Base-by-base conservation (phyloP, 1,140 invertebrate species). In the fruit fly (Drosophila melanogaster) region DNA sequence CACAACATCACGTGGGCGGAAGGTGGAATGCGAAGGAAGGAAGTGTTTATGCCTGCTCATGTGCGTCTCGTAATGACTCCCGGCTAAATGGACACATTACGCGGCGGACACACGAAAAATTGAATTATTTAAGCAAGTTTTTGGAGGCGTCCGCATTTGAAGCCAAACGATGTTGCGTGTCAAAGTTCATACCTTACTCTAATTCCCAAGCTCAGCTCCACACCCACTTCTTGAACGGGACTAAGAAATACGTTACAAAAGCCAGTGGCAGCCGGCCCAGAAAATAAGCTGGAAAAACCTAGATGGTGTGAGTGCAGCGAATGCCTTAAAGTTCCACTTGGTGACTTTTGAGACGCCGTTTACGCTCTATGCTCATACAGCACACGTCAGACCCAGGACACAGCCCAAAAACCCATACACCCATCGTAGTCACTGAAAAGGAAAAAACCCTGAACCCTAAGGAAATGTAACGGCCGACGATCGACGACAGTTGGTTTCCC, bases 11-110 rank as follows among this genome's bases (percentile, higher is more conserved):
- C 43, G 40, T 46, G 43, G 35, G 64, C 44, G 60, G 47, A 46
- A 46, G 30, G 64, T 53, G 60, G 40, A 65, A 46, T 35, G 38
- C 57, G 61, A 71, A 44, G 59, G 46, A 76, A 84, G 66, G 66
- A 89, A 89, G 81, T 87, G 83, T 79, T 87, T 87, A 89, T 79
- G 80, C 47, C 30, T 44, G 76, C 26, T 67, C 83, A 79, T 87
- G 75, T 87, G 83, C 79, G 66, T 69, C 66, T 66, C 65, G 59
- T 89, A 87, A 87, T 87, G 86, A 83, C 75, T 62, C 3, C 50
- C 56, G 30, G 6, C 83, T 79, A 89, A 87, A 87, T 87, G 83
- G 81, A 87, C 84, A 79, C 77, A 86, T 86, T 87, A 87, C 70
- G 79, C 65, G 53, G 54, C 22, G 60, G 55, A 67, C 70, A 76